Base-by-base conservation (phyloP, 1,140 invertebrate genomes). In the Triops cancriformis region DNA sequence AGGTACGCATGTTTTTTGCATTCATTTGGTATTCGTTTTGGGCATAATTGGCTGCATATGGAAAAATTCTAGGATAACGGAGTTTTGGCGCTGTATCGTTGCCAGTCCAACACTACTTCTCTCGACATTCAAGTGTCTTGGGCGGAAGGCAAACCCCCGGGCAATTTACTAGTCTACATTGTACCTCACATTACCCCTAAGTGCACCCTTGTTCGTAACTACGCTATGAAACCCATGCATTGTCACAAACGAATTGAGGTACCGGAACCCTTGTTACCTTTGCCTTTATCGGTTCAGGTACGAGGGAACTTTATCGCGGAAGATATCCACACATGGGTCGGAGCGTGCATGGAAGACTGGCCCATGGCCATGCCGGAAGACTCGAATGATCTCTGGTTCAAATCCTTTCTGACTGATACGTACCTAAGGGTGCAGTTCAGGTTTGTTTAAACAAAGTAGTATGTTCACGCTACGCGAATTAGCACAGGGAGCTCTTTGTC, bases 281-380 rank as follows among this genome's bases (percentile, higher is more conserved):
- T 64, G n/a, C 51, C 51, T 64, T 64, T 64, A 64, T 64, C 51
- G 1, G 51, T 64, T 64, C 10, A 23, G 0, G 51, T 64, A 6
- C 51, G 23, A 9, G 51, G 51, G n/a, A 18, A 64, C 18, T 64
- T 64, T 64, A 64, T 64, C 18, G 51, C 51, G 23, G 51, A 64
- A 64, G 51, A 64, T 64, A 23, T 64, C 23, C 51, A 64, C 18
- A 64, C 14, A 12, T 64, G 51, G 51, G 51, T 64, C 6, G 51
- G 51, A 23, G 51, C 51, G 51, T 64, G 51, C 51, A 64, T 64
- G 51, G 51, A 64, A 23, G 51, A 64, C 51, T 64, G n/a, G 51
- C 51, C 51, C 23, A 64, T 64, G 51, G 10, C 18, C 14, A 64
- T 64, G 51, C 23, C 51, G 5, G 51, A 64, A 23, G 51, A 64